These are phyloP conservation scores for Diorhabda carinulata DNA, from an alignment of 1,140 invertebrate species.

Conservation along the genomic window DNA sequence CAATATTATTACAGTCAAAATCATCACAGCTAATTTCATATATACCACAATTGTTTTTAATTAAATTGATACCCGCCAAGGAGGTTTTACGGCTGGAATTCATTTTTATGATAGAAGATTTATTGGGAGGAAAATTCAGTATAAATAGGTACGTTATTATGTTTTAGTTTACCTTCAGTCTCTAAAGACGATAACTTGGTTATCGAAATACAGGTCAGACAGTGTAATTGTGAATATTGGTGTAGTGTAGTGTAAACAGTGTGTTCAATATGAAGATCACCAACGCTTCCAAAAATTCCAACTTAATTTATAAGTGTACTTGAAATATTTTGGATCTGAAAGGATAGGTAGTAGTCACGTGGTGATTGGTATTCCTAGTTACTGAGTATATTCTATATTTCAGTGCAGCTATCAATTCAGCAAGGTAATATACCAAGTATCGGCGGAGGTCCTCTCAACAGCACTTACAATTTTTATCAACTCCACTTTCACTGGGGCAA, in stretches of 20 bases:
- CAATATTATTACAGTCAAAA: no score
- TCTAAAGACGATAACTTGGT: no score
- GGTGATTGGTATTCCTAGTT: conserved; percentile 48
- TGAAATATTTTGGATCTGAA: background rate
- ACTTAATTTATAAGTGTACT: background rate
- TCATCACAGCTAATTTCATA: no score
- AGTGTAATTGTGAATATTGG: no score
- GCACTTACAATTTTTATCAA: conserved; percentile 73
- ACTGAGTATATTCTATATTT: background rate
- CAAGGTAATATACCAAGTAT: conserved; percentile 54
- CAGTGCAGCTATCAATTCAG: conserved; percentile 53
- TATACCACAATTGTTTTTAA: no score
- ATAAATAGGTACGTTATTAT: background rate
- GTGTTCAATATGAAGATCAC: no score
- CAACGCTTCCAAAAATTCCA: no score
- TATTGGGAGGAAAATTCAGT: background rate
- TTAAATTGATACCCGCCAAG: background rate
- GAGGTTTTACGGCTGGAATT: background rate
- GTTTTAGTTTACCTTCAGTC: background rate
- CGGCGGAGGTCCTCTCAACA: conserved; percentile 65
- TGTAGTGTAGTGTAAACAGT: no score
- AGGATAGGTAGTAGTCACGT: background rate
- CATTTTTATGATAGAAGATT: background rate
- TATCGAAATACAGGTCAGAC: no score
- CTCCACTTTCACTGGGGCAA: conserved; percentile 81